Evolutionary conservation across 2,113 vertebrate species (phyloP).

Genomic region (Eublepharis macularius): DNA sequence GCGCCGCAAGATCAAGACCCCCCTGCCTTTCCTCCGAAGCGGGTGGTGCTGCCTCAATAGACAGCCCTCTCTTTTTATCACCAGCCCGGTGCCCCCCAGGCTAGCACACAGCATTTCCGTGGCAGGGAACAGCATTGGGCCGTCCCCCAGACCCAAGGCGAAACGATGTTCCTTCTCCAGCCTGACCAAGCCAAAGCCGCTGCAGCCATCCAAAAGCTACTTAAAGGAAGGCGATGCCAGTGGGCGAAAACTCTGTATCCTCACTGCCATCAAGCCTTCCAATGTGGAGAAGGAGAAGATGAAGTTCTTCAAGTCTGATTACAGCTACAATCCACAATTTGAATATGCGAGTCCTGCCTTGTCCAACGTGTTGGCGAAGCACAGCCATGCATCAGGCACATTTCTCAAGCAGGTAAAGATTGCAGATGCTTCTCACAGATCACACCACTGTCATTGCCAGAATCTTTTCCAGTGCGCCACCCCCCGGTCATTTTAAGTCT

Average conservation of each 20-base stretch:
- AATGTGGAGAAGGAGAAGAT: slow-evolving; percentile 90
- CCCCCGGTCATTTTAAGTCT: background rate
- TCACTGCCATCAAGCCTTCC: slow-evolving; percentile 90
- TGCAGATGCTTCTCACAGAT: background rate
- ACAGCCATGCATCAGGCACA: slow-evolving; percentile 84
- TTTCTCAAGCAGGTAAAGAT: slow-evolving; percentile 85
- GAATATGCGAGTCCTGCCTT: slow-evolving; percentile 85
- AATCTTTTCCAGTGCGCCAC: background rate
- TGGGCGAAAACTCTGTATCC: slow-evolving; percentile 83
- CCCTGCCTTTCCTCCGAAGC: slow-evolving; percentile 24
- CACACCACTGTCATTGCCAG: background rate
- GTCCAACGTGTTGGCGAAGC: slow-evolving; percentile 78
- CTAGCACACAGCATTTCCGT: slow-evolving; percentile 65
- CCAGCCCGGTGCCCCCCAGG: slow-evolving; percentile 45
- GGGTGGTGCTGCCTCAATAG: slow-evolving; percentile 57
- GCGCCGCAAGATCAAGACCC: slow-evolving; percentile 10
- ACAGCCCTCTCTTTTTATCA: slow-evolving; percentile 58
- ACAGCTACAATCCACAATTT: slow-evolving; percentile 91
- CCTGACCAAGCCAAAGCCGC: slow-evolving; percentile 67
- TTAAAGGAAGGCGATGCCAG: slow-evolving; percentile 71
- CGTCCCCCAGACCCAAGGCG: slow-evolving; percentile 60
- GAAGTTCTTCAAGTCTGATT: slow-evolving; percentile 88
- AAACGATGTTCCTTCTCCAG: slow-evolving; percentile 50
- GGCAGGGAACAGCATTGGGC: slow-evolving; percentile 65
- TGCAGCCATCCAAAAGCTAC: slow-evolving; percentile 63